Evolutionary conservation across 2,797 vertebrate genomes (phyloP).

Genomic region (Oreortyx pictus): DNA sequence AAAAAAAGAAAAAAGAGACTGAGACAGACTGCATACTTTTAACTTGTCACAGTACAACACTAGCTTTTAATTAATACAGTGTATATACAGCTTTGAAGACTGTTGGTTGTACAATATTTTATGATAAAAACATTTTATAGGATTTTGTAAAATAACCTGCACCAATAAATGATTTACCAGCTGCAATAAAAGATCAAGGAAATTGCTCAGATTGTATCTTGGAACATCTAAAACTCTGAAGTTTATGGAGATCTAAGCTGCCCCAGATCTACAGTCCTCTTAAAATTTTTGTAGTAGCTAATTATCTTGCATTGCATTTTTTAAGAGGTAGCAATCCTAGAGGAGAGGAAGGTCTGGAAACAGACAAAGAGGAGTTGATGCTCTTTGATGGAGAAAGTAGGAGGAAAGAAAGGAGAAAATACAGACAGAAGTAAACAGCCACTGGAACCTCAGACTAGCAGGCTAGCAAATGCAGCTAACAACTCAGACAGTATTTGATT

Average conservation of each 20-base stretch:
- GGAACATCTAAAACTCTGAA: conserved; percentile 73
- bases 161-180: conserved; percentile 81
- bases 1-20: not conserved
- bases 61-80: conserved; percentile 73
- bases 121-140: conserved; percentile 79
- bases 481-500: not conserved
- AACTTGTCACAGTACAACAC: conserved; percentile 51
- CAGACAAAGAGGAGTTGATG: conserved; percentile 20
- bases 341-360: conserved; percentile 54
- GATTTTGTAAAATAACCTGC: conserved; percentile 75
- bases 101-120: conserved; percentile 58
- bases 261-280: conserved; percentile 64
- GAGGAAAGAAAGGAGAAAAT: not conserved
- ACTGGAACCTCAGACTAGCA: not conserved
- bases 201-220: conserved; percentile 80
- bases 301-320: conserved; percentile 66
- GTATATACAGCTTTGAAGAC: conserved; percentile 71
- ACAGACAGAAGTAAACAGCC: not conserved
- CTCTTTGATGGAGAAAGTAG: not conserved
- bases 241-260: conserved; percentile 72
- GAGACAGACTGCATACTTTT: conserved; percentile 32
- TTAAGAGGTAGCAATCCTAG: conserved; percentile 55
- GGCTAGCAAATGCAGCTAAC: conserved; percentile 35
- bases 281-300: conserved; percentile 69
- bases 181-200: conserved; percentile 82